Conservation (phyloP, 30 jellyfish, hydroid and myxozoan species). For the Aurelia aurita region DNA sequence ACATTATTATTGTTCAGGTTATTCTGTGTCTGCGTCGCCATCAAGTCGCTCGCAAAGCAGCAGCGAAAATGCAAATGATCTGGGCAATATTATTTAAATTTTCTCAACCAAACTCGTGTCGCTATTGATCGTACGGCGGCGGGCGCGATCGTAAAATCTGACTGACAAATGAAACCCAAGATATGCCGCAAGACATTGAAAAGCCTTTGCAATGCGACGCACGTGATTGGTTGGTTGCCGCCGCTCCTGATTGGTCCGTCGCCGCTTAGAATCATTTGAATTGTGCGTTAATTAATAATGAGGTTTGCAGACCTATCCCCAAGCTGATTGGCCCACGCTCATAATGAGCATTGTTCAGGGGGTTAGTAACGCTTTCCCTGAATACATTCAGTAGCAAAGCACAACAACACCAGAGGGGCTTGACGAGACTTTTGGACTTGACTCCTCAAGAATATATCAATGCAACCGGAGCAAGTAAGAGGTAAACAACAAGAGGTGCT, state of each 20-base stretch:
- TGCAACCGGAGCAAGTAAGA: too few relatives aligned
- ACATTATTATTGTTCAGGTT: conserved; percentile 67
- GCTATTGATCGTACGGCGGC: conserved; percentile 21
- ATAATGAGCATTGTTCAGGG: conserved; percentile 54
- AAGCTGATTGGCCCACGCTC: conserved; percentile 53
- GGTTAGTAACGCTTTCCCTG: not conserved
- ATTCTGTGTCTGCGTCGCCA: conserved; percentile 61
- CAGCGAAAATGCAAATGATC: conserved; percentile 75
- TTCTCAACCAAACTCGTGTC: conserved; percentile 53
- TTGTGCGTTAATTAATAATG: conserved; percentile 68
- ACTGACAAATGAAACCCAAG: conserved; percentile 41
- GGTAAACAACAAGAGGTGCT: too few relatives aligned
- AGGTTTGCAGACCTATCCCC: conserved; percentile 57
- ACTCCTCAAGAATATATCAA: too few relatives aligned
- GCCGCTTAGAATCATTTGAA: conserved; percentile 36
- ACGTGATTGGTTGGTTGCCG: not conserved
- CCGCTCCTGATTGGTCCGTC: conserved; percentile 49
- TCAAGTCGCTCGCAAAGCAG: conserved; percentile 46
- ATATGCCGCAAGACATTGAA: conserved; percentile 27
- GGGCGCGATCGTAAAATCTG: conserved; percentile 50
- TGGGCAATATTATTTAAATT: conserved; percentile 66
- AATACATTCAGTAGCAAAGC: too few relatives aligned
- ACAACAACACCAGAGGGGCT: too few relatives aligned
- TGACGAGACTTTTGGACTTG: too few relatives aligned
- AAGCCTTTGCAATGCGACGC: conserved; percentile 14